These are phyloP conservation scores for Sinocyclocheilus anophthalmus DNA, from an alignment of 2,113 vertebrate genomes.

Conservation along the genomic window DNA sequence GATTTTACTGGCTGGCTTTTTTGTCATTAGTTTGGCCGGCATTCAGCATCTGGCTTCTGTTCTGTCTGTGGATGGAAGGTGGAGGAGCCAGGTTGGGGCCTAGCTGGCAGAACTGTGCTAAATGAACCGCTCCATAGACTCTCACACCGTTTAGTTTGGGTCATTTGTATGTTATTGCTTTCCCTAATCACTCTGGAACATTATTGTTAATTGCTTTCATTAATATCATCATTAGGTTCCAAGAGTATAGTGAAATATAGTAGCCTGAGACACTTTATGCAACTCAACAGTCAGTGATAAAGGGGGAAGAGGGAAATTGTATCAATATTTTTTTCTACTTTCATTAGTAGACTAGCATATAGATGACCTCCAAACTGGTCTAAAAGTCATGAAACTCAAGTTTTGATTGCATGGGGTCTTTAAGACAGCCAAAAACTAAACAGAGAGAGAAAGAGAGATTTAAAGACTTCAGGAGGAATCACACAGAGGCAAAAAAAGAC, in stretches of 20 bases:
- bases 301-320: neutral
- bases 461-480: neutral
- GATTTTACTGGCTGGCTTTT: slow-evolving; percentile 8
- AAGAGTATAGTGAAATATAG: neutral
- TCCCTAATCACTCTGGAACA: neutral
- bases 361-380: neutral
- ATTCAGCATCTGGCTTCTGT: neutral
- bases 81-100: neutral
- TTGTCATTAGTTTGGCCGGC: slow-evolving; percentile 5
- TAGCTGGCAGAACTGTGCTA: neutral
- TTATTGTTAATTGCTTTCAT: slow-evolving; percentile 23
- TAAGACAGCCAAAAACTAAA: neutral
- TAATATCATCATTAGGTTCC: neutral
- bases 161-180: slow-evolving; percentile 8
- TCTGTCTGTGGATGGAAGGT: slow-evolving; percentile 14
- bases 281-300: neutral
- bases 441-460: neutral
- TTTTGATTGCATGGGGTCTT: neutral
- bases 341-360: neutral
- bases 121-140: neutral
- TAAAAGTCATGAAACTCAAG: neutral
- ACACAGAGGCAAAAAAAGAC: neutral
- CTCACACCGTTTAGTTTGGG: slow-evolving; percentile 24
- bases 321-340: neutral
- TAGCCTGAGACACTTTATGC: neutral